phyloP scores from a whole-genome alignment of 2,888 invertebrate species.

The Lithophane leautieri region DNA sequence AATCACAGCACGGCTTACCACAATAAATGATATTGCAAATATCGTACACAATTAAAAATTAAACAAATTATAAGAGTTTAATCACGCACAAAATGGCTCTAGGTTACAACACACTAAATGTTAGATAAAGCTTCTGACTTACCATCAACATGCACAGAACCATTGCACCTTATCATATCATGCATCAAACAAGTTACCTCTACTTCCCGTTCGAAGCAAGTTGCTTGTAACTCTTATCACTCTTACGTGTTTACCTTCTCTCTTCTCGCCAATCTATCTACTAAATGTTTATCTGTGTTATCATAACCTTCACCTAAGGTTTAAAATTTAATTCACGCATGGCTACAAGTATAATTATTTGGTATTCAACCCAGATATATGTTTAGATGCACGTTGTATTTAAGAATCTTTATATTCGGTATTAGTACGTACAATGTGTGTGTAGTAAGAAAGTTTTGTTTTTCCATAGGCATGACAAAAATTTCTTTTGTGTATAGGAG shows the following conservation, averaged over 20 bases:
- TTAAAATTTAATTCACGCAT: constrained; percentile 83
- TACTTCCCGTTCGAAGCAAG: constrained; percentile 74
- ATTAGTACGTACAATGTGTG: constrained; percentile 80
- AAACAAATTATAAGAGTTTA: constrained; percentile 53
- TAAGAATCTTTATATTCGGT: constrained; percentile 78
- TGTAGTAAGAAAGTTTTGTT: constrained; percentile 83
- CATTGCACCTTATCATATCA: constrained; percentile 84
- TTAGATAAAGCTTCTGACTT: constrained; percentile 78
- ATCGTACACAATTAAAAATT: constrained; percentile 40
- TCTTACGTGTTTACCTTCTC: constrained; percentile 79
- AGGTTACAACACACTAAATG: constrained; percentile 72
- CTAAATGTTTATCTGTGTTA: constrained; percentile 82
- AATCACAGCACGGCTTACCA: constrained; percentile 66
- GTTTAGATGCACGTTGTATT: constrained; percentile 90
- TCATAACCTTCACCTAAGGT: constrained; percentile 79
- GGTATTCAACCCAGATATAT: constrained; percentile 83
- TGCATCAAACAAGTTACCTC: constrained; percentile 80
- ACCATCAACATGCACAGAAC: constrained; percentile 78
- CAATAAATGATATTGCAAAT: constrained; percentile 48
- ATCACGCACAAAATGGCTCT: constrained; percentile 87
- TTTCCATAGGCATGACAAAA: constrained; percentile 84
- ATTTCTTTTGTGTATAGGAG: constrained; percentile 74
- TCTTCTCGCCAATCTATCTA: constrained; percentile 77
- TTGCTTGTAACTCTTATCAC: constrained; percentile 78
- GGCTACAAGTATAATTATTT: constrained; percentile 85